These are phyloP conservation scores for Mus spicilegus DNA, from an alignment of 2,113 vertebrate species.

Conservation along the genomic window DNA sequence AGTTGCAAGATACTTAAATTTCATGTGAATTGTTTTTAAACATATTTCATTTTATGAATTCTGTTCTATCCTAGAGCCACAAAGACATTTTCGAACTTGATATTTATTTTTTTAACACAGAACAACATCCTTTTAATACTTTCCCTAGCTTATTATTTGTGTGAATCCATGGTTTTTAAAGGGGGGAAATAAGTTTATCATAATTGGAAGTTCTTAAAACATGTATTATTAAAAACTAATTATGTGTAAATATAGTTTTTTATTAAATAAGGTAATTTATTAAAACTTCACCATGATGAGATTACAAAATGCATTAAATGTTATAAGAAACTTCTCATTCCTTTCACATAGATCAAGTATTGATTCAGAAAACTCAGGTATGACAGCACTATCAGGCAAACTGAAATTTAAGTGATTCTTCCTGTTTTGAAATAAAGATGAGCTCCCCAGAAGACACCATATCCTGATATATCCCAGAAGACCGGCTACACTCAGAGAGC, in stretches of 20 bases:
- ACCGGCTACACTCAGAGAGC: too few species aligned
- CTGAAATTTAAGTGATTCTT: background rate
- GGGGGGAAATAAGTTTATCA: background rate
- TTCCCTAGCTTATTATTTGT: background rate
- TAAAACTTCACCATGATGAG: background rate
- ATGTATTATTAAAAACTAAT: constrained; percentile 2
- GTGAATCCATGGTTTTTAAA: background rate
- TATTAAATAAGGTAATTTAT: background rate
- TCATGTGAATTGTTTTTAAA: background rate
- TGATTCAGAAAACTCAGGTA: background rate
- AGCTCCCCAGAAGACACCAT: too few species aligned
- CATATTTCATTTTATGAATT: background rate
- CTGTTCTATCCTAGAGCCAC: background rate
- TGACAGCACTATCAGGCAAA: background rate
- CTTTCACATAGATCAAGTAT: background rate
- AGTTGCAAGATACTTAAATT: background rate
- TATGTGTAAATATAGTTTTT: too few species aligned
- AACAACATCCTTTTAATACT: background rate
- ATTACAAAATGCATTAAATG: background rate
- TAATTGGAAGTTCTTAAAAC: background rate
- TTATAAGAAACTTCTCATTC: background rate
- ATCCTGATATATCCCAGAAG: too few species aligned
- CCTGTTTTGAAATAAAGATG: background rate
- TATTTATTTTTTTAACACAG: background rate
- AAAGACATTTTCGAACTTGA: constrained; percentile 28